Base-by-base conservation (phyloP, 2,888 invertebrate genomes). In the Trissoscelio sp. region DNA sequence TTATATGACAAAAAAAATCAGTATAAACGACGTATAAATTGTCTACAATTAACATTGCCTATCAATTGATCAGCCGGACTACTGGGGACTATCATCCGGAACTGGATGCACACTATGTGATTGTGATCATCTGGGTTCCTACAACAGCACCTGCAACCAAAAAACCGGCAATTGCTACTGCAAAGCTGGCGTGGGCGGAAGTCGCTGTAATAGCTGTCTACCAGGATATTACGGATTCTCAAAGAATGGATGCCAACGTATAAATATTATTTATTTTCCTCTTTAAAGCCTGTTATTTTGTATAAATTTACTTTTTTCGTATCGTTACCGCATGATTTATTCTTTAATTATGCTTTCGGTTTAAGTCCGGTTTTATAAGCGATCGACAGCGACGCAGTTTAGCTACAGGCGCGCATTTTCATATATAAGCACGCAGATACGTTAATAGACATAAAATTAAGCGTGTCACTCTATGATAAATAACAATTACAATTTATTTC, bases 71-170 rank as follows among this genome's bases (percentile, higher is more conserved):
- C 14, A 86, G 86, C 57, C 74, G 9, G 81, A 84, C 6, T 95
- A 94, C 91, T 97, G 97, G 96, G 96, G 96, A 82, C 91, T 96
- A 42, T 92, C 92, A 3, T 93, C 95, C 60, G 94, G 94, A 12
- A 92, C 93, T 11, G 97, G 97, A 42, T 98, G 99, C 89, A 92
- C 93, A 48, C 93, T 94, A n/a, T 99, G 99, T 91, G 93, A 94
- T 72, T 99, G 99, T 92, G 94, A 96, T 90, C 87, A 92, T 0
- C 92, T 94, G 16, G 97, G 96, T 7, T 94, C 96, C 0, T 87
- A 92, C 20, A 92, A 93, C 84, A 92, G 92, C 28, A 95, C 89
- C 53, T 98, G 98, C 92, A 94, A 97, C 88, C 93, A 94, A 4
- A 92, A 92, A 83, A 94, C 94, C 0, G 97, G 98, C 0, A 94